These are phyloP conservation scores for Bombus balteatus DNA, from an alignment of 1,140 invertebrate species.

Conservation along the genomic window DNA sequence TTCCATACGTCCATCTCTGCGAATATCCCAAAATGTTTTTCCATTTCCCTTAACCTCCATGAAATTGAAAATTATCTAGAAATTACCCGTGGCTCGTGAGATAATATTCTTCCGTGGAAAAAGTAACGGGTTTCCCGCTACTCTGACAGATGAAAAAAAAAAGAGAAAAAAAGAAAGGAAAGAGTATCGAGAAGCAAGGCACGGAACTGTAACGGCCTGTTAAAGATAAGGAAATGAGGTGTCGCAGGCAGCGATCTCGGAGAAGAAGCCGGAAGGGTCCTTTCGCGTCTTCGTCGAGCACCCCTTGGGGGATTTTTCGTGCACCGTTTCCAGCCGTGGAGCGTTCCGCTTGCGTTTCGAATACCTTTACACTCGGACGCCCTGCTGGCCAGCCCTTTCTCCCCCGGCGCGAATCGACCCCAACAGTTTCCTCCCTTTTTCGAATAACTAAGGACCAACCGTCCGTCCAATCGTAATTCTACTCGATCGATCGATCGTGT, in stretches of 20 bases:
- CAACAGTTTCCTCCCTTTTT: conserved; percentile 42
- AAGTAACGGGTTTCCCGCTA: not conserved
- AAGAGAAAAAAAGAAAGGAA: not conserved
- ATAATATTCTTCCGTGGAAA: not conserved
- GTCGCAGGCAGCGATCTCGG: conserved; percentile 75
- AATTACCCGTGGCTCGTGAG: not conserved
- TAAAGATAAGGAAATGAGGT: conserved; percentile 84
- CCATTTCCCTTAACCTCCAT: not conserved
- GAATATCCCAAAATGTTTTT: no score
- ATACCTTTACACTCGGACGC: conserved; percentile 82
- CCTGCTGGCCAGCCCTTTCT: conserved; percentile 65
- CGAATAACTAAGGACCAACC: conserved; percentile 44
- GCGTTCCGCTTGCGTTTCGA: conserved; percentile 68
- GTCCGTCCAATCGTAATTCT: conserved; percentile 57
- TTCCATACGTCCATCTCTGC: no score
- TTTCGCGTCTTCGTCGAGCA: conserved; percentile 69
- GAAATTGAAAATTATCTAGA: not conserved
- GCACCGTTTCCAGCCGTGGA: conserved; percentile 56
- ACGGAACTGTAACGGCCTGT: conserved; percentile 79
- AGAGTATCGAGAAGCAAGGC: conserved; percentile 51
- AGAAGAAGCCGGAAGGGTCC: conserved; percentile 67
- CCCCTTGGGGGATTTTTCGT: conserved; percentile 75
- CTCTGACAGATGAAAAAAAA: conserved; percentile 13
- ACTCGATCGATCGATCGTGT: conserved; percentile 17
- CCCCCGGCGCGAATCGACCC: conserved; percentile 40